phyloP scores from a whole-genome alignment of 2,888 invertebrate genomes.

The Lepidocyrtoides sp. region DNA sequence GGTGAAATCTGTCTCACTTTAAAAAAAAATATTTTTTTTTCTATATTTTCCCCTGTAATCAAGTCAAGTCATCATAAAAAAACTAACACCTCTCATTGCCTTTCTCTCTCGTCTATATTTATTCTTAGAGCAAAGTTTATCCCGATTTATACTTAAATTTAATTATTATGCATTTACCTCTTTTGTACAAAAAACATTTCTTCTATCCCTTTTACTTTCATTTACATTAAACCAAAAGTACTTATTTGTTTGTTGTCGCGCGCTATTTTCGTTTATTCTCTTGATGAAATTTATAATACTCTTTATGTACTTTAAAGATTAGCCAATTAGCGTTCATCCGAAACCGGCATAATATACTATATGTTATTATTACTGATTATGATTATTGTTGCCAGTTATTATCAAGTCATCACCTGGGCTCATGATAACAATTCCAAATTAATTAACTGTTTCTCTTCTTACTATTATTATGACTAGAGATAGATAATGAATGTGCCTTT shows the following conservation, averaged over 20 bases:
- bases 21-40: constrained; percentile 6
- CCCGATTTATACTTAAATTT: neutral
- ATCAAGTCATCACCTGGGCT: constrained; percentile 7
- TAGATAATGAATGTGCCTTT: neutral
- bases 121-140: neutral
- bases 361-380: too few relatives aligned
- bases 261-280: neutral
- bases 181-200: neutral
- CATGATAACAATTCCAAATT: neutral
- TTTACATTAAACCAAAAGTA: too few relatives aligned
- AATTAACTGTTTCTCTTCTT: neutral
- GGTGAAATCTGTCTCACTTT: constrained; percentile 81
- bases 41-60: neutral
- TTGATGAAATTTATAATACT: too few relatives aligned
- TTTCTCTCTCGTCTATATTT: neutral
- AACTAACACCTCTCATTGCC: constrained; percentile 9
- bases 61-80: constrained; percentile 15
- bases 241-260: constrained; percentile 30
- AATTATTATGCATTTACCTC: neutral
- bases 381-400: too few relatives aligned
- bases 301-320: neutral
- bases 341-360: too few relatives aligned
- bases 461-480: too few relatives aligned
- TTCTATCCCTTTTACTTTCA: neutral
- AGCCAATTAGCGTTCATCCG: neutral